Conservation (phyloP, 2,797 vertebrate species). For the Cephalopachus bancanus region DNA sequence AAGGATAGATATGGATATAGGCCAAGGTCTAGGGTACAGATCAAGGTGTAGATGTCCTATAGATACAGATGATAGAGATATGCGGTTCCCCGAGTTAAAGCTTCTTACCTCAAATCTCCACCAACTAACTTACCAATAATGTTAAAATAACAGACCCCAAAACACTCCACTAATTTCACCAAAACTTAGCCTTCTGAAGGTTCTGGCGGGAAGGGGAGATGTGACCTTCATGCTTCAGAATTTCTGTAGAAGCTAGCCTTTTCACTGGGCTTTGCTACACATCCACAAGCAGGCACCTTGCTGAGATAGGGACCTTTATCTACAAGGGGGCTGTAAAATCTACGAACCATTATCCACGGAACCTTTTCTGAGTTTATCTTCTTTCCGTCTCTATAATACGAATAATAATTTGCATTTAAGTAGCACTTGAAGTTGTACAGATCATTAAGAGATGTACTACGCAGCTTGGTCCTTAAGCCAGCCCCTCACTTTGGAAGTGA, state of each 20-base stretch:
- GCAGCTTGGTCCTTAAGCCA: not conserved
- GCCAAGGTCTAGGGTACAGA: not conserved
- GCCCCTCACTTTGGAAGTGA: fast-evolving
- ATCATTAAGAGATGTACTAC: not conserved
- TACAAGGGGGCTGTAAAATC: not conserved
- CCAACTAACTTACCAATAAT: not conserved
- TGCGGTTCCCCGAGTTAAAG: not conserved
- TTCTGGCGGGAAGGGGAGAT: not conserved
- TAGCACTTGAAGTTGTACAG: not conserved
- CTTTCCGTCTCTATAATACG: not conserved
- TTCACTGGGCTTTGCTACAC: not conserved
- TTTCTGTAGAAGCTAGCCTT: fast-evolving
- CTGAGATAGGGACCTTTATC: not conserved
- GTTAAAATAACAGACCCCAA: not conserved
- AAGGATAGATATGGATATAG: not conserved
- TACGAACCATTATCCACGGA: not conserved
- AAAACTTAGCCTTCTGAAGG: not conserved
- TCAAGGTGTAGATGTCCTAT: not conserved
- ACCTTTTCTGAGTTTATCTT: not conserved
- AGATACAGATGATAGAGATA: not conserved
- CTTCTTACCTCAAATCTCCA: not conserved
- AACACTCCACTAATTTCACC: not conserved
- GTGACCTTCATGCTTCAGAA: not conserved
- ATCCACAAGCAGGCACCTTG: not conserved
- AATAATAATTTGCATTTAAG: not conserved